Base-by-base conservation (phyloP, 1,140 invertebrate genomes). In the Cardiocondyla obscurior region DNA sequence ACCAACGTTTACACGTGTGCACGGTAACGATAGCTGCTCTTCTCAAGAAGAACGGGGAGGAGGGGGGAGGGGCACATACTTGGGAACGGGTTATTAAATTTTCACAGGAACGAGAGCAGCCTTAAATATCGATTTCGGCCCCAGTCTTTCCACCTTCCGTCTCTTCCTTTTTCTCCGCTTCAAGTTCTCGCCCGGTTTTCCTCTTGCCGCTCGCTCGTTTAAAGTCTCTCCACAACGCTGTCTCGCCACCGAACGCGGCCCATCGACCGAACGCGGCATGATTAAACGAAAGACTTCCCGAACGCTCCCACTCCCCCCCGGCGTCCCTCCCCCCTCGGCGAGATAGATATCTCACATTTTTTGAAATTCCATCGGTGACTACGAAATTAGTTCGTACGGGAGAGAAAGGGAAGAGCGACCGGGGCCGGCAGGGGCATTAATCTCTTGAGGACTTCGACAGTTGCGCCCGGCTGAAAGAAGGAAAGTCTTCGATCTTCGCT, bases 71-170 rank as follows among this genome's bases (percentile, higher is more conserved):
- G 87, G 86, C 86, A 82, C 87, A 88, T 88, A 90, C 90, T 89
- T 91, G 65, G 79, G 87, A 88, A 87, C 76, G 82, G 86, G 88
- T 92, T 92, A 92, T 93, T 92, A 92, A 92, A 93, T 93, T 92
- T 93, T 92, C 90, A 90, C 89, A 85, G 85, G 81, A 84, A 88
- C 60, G 83, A 86, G 86, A 90, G 87, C 85, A 87, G 87, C 89
- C 89, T 92, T 92, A 90, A 90, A 90, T 92, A 91, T 90, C 89
- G 88, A 92, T 91, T 92, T 86, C 85, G 85, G 49, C 25, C 58
- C 53, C 58, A 51, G 70, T 86, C 85, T 69, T 86, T 87, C 81
- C 64, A 67, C 70, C 36, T 49, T 42, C 42, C 55, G 44, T 46
- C 44, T 67, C 74, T 69, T 69, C 44, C 62, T 79, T 79, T 79